Evolutionary conservation across 2,888 invertebrate genomes (phyloP).

Genomic region (Cryptosula pallasiana): DNA sequence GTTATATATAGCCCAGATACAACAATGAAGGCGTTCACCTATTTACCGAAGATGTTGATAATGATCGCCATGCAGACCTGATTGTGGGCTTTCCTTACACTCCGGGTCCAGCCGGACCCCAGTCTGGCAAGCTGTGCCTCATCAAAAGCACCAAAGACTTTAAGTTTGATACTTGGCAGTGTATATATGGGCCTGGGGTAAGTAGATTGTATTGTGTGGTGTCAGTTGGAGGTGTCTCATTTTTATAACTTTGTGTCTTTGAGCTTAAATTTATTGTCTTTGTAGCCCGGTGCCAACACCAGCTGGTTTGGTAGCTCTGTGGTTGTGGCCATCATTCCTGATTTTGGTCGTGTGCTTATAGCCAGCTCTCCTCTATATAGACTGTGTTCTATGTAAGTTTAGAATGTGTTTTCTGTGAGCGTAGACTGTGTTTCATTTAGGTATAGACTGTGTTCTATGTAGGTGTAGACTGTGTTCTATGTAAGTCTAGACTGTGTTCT

Average conservation of each 20-base stretch:
- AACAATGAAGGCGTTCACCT: not conserved
- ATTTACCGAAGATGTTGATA: not conserved
- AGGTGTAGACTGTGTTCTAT: no score
- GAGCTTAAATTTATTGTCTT: not conserved
- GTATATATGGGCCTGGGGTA: conserved; percentile 6
- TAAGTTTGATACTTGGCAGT: not conserved
- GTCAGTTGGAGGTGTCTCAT: no score
- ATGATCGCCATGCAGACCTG: not conserved
- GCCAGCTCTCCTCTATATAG: not conserved
- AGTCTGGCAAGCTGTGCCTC: conserved; percentile 11
- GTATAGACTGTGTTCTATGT: no score
- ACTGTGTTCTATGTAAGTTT: not conserved
- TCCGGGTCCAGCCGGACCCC: conserved; percentile 12
- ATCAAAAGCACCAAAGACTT: not conserved
- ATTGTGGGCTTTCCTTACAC: not conserved
- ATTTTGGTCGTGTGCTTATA: not conserved
- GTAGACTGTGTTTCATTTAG: no score
- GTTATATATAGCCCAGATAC: not conserved
- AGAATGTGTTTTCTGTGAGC: no score
- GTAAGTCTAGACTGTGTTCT: no score
- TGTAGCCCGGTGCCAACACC: conserved; percentile 7
- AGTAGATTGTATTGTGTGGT: not conserved
- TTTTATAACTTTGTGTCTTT: not conserved
- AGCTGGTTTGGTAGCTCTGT: conserved; percentile 6
- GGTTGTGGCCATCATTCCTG: not conserved